A percentile compares a stretch with the other conserved stretches of the same genome.
Conservation (phyloP, 1,140 invertebrate genomes). For the Hyles euphorbiae region DNA sequence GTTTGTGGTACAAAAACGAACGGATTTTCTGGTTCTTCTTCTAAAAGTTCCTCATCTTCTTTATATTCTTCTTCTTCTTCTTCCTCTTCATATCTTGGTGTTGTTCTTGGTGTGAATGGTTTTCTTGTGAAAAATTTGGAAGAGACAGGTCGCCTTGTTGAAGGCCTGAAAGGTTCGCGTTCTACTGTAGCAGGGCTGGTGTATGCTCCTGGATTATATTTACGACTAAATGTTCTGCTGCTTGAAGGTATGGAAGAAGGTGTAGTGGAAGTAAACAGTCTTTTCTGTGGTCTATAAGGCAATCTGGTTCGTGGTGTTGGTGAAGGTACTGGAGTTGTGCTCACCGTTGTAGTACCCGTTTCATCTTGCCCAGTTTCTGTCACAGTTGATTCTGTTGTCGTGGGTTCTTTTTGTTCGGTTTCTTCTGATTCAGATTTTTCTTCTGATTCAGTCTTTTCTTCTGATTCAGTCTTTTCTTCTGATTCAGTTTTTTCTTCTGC, state of each 20-base stretch:
- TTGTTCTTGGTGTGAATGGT: constrained; percentile 54
- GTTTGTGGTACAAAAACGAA: constrained; percentile 66
- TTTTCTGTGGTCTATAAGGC: constrained; percentile 63
- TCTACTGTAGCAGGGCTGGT: constrained; percentile 64
- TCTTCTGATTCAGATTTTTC: constrained; percentile 15
- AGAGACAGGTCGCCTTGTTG: constrained; percentile 51
- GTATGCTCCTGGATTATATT: constrained; percentile 68
- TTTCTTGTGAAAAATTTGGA: constrained; percentile 55
- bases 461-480: constrained; percentile 16
- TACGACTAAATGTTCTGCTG: constrained; percentile 66
- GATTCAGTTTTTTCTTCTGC: constrained; percentile 11
- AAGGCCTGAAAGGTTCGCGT: constrained; percentile 40
- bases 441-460: constrained; percentile 17
- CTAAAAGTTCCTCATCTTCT: constrained; percentile 71
- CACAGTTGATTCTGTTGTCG: constrained; percentile 17
- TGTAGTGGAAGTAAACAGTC: constrained; percentile 62
- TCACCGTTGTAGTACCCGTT: constrained; percentile 44
- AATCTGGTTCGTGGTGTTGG: constrained; percentile 45
- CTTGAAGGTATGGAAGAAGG: constrained; percentile 54
- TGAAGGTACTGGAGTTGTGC: constrained; percentile 41
- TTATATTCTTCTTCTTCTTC: constrained; percentile 68
- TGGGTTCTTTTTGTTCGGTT: constrained; percentile 19
- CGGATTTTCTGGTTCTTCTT: constrained; percentile 69
- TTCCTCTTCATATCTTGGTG: constrained; percentile 48
- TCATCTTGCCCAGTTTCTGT: constrained; percentile 20